A percentile compares a stretch with the other conserved stretches of the same genome.
Conservation (phyloP, 2,113 vertebrate genomes). For the Silurus glanis region DNA sequence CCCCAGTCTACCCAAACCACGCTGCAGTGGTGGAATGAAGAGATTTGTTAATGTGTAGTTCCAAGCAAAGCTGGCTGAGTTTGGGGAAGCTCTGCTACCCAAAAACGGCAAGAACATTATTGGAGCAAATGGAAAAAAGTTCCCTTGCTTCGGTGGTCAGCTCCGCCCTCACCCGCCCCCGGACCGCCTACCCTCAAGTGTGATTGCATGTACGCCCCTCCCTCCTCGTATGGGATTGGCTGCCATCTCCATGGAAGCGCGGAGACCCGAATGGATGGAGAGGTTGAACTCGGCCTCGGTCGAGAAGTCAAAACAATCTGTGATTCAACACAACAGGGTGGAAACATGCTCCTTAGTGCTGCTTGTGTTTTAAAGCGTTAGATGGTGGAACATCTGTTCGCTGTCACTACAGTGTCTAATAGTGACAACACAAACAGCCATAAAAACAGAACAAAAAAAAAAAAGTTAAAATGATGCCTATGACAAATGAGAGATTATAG, state of each 20-base stretch:
- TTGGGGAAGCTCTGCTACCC: constrained; percentile 64
- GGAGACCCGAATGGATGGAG: constrained; percentile 86
- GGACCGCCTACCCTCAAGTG: constrained; percentile 99
- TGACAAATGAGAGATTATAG: not conserved
- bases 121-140: constrained; percentile 73
- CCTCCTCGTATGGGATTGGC: constrained; percentile 85
- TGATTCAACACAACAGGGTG: constrained; percentile 92
- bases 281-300: constrained; percentile 90
- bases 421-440: constrained; percentile 18
- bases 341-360: constrained; percentile 79
- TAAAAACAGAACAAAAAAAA: constrained; percentile 29
- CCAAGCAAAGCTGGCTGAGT: constrained; percentile 62
- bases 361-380: not conserved
- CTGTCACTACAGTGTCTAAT: constrained; percentile 3
- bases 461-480: not conserved
- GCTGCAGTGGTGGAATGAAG: constrained; percentile 52
- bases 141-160: constrained; percentile 78
- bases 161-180: constrained; percentile 87
- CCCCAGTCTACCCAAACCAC: constrained; percentile 66
- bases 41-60: constrained; percentile 37
- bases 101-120: constrained; percentile 57
- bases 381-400: not conserved
- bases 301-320: constrained; percentile 99
- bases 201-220: constrained; percentile 89
- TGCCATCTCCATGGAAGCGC: constrained; percentile 82